Conservation (phyloP, 2,113 vertebrate genomes). For the Callithrix jacchus region DNA sequence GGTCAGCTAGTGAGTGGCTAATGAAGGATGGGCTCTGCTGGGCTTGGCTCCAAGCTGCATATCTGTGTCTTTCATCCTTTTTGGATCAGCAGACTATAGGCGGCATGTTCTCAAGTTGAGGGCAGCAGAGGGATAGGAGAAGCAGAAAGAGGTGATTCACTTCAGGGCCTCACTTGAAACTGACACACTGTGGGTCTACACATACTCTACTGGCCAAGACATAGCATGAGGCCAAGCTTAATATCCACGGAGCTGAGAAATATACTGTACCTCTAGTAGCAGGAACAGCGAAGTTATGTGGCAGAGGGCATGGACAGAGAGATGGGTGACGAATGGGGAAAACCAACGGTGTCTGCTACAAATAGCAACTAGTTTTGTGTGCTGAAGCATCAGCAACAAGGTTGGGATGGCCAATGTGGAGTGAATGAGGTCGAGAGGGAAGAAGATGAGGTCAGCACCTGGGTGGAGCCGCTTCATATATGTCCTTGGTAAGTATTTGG, state of each 20-base stretch:
- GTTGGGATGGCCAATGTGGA: background rate
- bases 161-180: background rate
- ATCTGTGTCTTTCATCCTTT: background rate
- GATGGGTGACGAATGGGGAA: background rate
- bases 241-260: background rate
- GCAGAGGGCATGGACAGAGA: background rate
- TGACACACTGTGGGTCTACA: background rate
- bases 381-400: background rate
- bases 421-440: accelerated
- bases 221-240: background rate
- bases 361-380: background rate
- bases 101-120: background rate
- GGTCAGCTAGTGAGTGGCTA: background rate
- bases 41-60: background rate
- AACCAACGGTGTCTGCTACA: background rate
- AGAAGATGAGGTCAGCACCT: background rate
- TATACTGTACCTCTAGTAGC: background rate
- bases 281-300: background rate
- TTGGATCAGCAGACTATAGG: background rate
- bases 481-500: background rate
- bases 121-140: background rate
- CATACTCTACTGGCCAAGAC: background rate
- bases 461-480: accelerated
- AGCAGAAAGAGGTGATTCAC: background rate
- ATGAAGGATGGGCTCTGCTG: background rate